Evolutionary conservation across 2,113 vertebrate genomes (phyloP), one percentile per base, ranked within the genome.

Genomic region (Paracanthobrama guichenoti): DNA sequence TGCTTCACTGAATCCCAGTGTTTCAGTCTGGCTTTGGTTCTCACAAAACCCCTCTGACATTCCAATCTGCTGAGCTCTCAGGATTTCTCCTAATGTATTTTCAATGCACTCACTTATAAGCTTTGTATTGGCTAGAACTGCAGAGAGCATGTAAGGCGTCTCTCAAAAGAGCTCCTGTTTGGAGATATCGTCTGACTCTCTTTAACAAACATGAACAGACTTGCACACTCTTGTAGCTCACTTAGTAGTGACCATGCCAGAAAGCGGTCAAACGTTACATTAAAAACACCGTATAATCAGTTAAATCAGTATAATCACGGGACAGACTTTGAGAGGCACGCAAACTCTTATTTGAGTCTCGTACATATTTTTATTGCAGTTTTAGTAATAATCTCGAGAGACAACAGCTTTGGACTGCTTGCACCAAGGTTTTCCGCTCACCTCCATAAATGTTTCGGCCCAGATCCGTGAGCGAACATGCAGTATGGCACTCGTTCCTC

Each of bases 401-500:
- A 42, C 3, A 16, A 18, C 42, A 7, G 28, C 35, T 64, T 53
- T 42, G 84, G 67, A 64, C 31, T 18, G 28, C 18, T 10, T 8
- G 14, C 66, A 24, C 73, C 50, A 42, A 90, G 67, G 46, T 31
- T 48, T 73, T 48, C 24, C 8, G 26, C 93, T 85, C 87, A 97
- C 97, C 93, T 96, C 94, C 3, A 91, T 90, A 89, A 98, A 96
- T 71, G 96, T 96, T 91, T 95, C 93, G 1, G 95, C 95, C 95
- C 95, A 96, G 88, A 98, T 62, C 6, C 95, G 95, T 53, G 96
- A 97, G 78, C 94, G 95, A 84, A 98, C 92, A 82, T 93, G 93
- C 64, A 98, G 90, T 85, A 95, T 95, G 18, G 92, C 93, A 10
- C 95, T 96, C 4, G 94, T 94, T 20, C 95, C 95, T 13, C 92